Conservation (phyloP, 2,113 vertebrate genomes). For the Dipodomys spectabilis region DNA sequence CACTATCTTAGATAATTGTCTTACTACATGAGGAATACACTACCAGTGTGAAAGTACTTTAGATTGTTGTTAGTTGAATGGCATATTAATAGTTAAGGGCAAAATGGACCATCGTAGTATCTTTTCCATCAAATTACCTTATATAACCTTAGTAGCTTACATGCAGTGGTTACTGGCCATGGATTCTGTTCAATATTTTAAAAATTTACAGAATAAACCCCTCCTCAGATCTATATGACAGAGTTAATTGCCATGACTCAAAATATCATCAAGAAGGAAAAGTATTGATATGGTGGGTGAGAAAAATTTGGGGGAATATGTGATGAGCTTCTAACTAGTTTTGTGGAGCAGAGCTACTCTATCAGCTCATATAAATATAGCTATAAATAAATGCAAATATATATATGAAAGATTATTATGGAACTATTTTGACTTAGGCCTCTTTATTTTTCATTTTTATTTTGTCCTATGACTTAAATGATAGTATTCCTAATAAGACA, state of each 20-base stretch:
- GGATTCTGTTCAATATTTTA: not conserved
- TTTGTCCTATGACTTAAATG: not conserved
- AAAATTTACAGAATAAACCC: not conserved
- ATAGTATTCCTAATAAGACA: not conserved
- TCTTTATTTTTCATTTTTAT: not conserved
- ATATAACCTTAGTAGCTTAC: not conserved
- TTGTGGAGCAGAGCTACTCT: not conserved
- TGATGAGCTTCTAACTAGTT: not conserved
- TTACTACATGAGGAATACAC: not conserved
- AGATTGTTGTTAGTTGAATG: not conserved
- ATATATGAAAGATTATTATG: too few relatives aligned
- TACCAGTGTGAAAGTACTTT: not conserved
- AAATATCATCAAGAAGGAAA: not conserved
- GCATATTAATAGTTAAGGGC: not conserved
- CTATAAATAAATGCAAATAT: too few relatives aligned
- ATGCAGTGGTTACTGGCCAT: not conserved
- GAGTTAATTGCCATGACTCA: not conserved
- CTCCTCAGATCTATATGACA: accelerated
- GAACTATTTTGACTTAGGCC: too few relatives aligned
- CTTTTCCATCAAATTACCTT: not conserved
- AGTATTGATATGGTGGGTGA: not conserved
- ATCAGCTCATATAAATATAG: not conserved
- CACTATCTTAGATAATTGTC: not conserved
- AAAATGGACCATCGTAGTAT: not conserved
- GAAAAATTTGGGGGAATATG: not conserved